Evolutionary conservation across 2,113 vertebrate species (phyloP).

Genomic region (Apaloderma vittatum): DNA sequence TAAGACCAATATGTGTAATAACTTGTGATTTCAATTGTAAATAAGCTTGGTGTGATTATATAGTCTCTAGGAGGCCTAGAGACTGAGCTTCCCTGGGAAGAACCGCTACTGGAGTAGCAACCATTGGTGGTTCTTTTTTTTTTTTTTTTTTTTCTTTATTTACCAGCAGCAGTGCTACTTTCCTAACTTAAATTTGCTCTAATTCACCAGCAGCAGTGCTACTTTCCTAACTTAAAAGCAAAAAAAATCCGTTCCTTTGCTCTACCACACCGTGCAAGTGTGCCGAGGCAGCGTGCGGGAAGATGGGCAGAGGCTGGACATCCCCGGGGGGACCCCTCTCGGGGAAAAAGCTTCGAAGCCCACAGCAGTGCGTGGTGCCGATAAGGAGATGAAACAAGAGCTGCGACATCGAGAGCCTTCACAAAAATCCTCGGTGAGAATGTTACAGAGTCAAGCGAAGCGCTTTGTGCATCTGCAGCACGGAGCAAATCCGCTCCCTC

Average conservation of each 20-base stretch:
- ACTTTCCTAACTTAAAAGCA: background rate
- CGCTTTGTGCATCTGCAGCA: background rate
- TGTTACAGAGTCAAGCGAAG: background rate
- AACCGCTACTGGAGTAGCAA: background rate
- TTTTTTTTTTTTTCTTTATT: background rate
- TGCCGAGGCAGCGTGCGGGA: background rate
- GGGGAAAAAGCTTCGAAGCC: background rate
- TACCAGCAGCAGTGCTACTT: background rate
- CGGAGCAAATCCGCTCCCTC: background rate
- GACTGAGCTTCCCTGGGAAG: background rate
- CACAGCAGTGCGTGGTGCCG: background rate
- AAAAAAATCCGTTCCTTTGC: background rate
- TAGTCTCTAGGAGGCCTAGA: background rate
- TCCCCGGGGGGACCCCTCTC: background rate
- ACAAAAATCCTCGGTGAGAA: background rate
- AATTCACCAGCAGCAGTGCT: background rate
- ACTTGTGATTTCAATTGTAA: background rate
- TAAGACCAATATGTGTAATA: background rate
- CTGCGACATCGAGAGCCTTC: background rate
- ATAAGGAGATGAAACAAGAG: conserved; percentile 42
- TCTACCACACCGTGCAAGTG: background rate
- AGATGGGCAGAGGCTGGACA: background rate
- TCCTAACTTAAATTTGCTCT: background rate
- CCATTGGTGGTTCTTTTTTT: too few relatives aligned
- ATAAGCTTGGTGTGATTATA: background rate